Conservation (phyloP, 2,888 invertebrate species). For the Parasteatoda lunata region DNA sequence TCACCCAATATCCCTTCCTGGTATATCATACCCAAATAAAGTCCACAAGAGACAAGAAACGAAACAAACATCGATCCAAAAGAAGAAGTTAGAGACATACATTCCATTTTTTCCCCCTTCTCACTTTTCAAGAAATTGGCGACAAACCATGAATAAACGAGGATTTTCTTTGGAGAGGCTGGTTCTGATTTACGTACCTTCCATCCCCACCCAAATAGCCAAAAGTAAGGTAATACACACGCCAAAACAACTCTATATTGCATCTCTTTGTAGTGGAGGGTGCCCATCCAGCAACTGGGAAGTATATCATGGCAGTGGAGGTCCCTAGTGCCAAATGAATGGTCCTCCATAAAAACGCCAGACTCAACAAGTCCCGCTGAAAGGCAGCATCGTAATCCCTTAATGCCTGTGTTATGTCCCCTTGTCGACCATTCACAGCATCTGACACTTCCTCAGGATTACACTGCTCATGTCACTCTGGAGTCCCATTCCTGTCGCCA, state of each 20-base stretch:
- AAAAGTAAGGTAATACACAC: neutral
- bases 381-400: constrained; percentile 53
- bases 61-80: too few relatives aligned
- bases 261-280: neutral
- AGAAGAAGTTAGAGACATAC: too few relatives aligned
- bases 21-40: too few relatives aligned
- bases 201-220: neutral
- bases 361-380: constrained; percentile 62
- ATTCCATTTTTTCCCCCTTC: neutral
- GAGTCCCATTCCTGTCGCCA: constrained; percentile 62
- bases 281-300: neutral
- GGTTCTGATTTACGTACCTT: constrained; percentile 27
- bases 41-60: too few relatives aligned
- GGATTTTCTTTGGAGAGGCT: constrained; percentile 10
- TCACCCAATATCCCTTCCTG: too few relatives aligned
- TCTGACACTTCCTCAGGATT: constrained; percentile 60
- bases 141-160: neutral
- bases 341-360: constrained; percentile 42
- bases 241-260: neutral
- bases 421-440: constrained; percentile 45
- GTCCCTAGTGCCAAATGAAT: constrained; percentile 55
- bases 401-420: constrained; percentile 63
- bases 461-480: constrained; percentile 61
- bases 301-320: constrained; percentile 22
- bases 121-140: neutral